phyloP scores from a whole-genome alignment of 2,797 vertebrate genomes.

The Balearica regulorum region DNA sequence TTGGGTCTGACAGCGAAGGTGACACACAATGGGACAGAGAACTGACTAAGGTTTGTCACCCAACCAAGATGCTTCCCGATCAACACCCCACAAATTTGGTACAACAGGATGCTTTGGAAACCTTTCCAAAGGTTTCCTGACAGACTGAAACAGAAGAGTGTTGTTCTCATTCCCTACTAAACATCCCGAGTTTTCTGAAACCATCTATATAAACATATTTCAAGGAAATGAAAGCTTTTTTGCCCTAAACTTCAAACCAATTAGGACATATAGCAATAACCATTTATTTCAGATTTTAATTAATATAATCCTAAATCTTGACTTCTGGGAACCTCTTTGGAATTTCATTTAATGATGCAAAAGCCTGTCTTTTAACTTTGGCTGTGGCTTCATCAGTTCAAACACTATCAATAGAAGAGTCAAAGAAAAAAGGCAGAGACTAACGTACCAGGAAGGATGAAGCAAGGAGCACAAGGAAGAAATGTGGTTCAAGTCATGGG shows the following conservation, averaged over 20 bases:
- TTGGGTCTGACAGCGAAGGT: neutral
- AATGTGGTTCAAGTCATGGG: neutral
- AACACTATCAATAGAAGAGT: neutral
- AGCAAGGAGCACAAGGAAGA: neutral
- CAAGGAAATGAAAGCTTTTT: neutral
- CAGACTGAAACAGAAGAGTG: neutral
- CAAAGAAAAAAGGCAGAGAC: neutral
- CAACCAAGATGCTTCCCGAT: fast-evolving
- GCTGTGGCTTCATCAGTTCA: neutral
- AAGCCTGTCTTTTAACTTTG: neutral
- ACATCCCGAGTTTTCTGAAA: neutral
- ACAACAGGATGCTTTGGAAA: neutral
- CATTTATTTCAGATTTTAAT: neutral
- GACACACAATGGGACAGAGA: no score
- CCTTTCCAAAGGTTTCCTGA: neutral
- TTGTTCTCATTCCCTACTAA: neutral
- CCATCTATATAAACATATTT: neutral
- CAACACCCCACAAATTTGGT: no score
- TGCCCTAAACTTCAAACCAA: neutral
- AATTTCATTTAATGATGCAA: neutral
- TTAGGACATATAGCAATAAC: neutral
- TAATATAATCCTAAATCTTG: neutral
- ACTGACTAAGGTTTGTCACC: no score
- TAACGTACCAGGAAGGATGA: neutral
- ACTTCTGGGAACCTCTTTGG: neutral